Conservation (phyloP, 1,140 invertebrate genomes). For the Papilio polytes region DNA sequence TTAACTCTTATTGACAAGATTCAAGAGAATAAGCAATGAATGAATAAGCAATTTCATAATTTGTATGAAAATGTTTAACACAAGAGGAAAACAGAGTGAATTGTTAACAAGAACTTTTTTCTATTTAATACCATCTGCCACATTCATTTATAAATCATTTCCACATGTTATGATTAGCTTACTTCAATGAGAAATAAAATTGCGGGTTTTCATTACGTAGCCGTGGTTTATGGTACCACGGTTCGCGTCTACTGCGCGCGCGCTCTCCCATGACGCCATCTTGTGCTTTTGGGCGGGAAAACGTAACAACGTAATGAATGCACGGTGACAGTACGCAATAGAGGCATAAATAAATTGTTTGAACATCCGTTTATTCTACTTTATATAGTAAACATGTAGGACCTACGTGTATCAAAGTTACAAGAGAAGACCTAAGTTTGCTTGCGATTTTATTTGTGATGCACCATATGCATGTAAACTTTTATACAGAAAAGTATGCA, state of each 20-base stretch:
- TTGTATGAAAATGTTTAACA: no score
- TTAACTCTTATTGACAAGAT: no score
- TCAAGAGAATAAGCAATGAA: no score
- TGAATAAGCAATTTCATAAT: not conserved
- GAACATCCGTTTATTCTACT: conserved; percentile 21
- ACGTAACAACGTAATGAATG: conserved; percentile 61
- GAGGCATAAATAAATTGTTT: conserved; percentile 43
- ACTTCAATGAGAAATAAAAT: conserved; percentile 41
- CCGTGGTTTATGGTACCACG: conserved; percentile 75
- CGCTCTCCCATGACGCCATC: conserved; percentile 77
- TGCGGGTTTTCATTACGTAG: conserved; percentile 52
- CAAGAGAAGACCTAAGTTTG: not conserved
- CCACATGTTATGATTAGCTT: conserved; percentile 25
- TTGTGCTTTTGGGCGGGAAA: conserved; percentile 73
- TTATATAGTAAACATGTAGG: not conserved
- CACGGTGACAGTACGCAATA: conserved; percentile 40
- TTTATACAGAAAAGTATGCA: no score
- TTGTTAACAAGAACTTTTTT: not conserved
- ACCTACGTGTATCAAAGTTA: not conserved
- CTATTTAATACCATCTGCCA: not conserved
- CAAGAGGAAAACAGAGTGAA: not conserved
- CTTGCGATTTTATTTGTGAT: no score
- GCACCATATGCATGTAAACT: no score
- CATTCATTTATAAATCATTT: not conserved
- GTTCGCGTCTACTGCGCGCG: conserved; percentile 45